Evolutionary conservation across 2,113 vertebrate genomes (phyloP).

Genomic region (Sarotherodon lohbergeri): DNA sequence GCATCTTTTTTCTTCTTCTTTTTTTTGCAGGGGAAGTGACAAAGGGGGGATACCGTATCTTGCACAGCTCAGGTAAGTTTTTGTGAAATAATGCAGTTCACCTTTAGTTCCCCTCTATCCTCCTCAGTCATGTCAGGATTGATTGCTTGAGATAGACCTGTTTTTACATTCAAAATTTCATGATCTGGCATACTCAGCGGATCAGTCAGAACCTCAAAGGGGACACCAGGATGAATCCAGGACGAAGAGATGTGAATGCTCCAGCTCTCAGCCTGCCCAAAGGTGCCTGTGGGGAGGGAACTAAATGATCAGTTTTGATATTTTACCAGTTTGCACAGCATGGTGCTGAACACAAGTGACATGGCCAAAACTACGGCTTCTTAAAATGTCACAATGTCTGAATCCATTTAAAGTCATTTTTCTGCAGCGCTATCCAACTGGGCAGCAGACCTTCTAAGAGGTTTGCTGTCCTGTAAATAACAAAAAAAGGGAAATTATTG

Average conservation of each 20-base stretch:
- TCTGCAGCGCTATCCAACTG: background rate
- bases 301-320: background rate
- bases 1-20: conserved; percentile 14
- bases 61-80: background rate
- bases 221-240: conserved; percentile 72
- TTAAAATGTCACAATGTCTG: conserved; percentile 27
- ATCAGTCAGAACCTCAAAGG: conserved; percentile 65
- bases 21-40: background rate
- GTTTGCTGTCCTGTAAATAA: background rate
- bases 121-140: background rate
- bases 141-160: background rate
- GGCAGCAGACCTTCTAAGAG: background rate
- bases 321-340: background rate
- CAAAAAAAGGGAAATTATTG: background rate
- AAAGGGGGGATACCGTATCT: background rate
- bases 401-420: background rate
- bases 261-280: conserved; percentile 72
- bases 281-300: conserved; percentile 63
- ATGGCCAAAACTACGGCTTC: background rate
- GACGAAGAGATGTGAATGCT: conserved; percentile 66
- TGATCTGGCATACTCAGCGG: conserved; percentile 64
- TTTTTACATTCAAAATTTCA: conserved; percentile 1
- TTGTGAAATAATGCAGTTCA: conserved; percentile 23
- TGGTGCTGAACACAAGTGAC: background rate
- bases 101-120: conserved; percentile 7